Base-by-base conservation (phyloP, 2,113 vertebrate genomes). In the Anser cygnoides region DNA sequence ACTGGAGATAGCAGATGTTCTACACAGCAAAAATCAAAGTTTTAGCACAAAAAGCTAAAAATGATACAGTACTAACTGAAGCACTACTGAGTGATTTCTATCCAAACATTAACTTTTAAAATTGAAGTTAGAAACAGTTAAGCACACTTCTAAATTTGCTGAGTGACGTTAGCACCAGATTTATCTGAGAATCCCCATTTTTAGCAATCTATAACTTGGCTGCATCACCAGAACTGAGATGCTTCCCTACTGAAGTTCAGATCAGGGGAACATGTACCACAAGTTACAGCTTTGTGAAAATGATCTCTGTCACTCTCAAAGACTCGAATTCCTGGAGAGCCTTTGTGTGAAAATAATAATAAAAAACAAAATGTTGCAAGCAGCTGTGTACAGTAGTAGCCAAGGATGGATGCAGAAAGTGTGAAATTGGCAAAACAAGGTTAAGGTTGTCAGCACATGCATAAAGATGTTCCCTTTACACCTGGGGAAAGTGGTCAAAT, bases 381-480 rank as follows among this genome's bases (percentile, higher is more conserved):
- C 92, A 94, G 73, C 52, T 63, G 43, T 44, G 59, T 88, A 90
- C 4, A 92, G 62, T 41, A 88, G n/a, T 80, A 96, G 84, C 72
- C 82, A 94, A 90, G 90, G 87, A 94, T 96, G 94, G 92, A 96
- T 86, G 63, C 78, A 95, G 78, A 93, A 95, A 91, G 87, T 3
- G 63, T 87, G 78, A 84, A 95, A 95, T 54, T 84, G 78, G 90
- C 87, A 95, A 94, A 95, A 74, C 29, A 96, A 97, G 49, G 78
- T 90, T 95, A 95, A 97, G 94, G 95, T 95, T 96, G 95, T 94
- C 94, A 96, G 96, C 95, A 96, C 90, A 97, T 95, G 95, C 94
- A 94, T 71, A 77, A 74, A 88, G 80, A 90, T 5, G 12, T 77
- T 93, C 66, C 37, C 59, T 61, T 92, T 80, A 63, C 3, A 12